Base-by-base conservation (phyloP, 2,888 invertebrate genomes). In the Pherbina coryleti region DNA sequence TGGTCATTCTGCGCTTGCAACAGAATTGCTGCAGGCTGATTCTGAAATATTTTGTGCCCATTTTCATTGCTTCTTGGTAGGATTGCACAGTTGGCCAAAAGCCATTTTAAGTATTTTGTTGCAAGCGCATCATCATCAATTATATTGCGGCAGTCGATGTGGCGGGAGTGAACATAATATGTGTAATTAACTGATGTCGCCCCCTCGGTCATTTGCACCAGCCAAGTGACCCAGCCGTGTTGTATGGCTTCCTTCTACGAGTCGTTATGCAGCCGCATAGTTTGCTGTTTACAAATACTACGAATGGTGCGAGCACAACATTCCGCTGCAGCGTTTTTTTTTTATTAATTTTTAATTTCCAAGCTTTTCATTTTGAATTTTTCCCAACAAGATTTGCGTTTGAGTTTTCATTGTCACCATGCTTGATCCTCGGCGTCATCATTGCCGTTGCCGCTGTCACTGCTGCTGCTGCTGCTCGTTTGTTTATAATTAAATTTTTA, bases 121-220 rank as follows among this genome's bases (percentile, higher is more conserved):
- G 75, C 57, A 64, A 53, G 25, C 74, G 66, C 67, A 55, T 62
- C 49, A 67, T 69, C 69, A 60, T 73, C 62, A 73, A 73, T 60
- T 62, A 62, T 57, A 25, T 25, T 49, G 74, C 64, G 62, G 17
- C 51, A n/a, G 64, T n/a, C 44, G 22, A 14, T 19, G 73, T 49
- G 53, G 9, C 51, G 51, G 51, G 14, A 28, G 31, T 22, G 53
- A n/a, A 82, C 79, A 77, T 78, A 81, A 84, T 85, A 87, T 84
- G 82, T 86, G 85, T 87, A 86, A 87, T 87, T 87, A 87, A 83
- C 84, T 83, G 25, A 49, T 44, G 28, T 3, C 25, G 51, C 25
- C 69, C 28, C 49, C 11, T 51, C 22, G 51, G 28, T 34, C 51
- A 49, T 25, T 25, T 25, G 69, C 69, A 7, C 9, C 67, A 25